Evolutionary conservation across 2,888 invertebrate genomes (phyloP), one percentile per base, ranked within the genome.

Genomic region (Folsomia candida): DNA sequence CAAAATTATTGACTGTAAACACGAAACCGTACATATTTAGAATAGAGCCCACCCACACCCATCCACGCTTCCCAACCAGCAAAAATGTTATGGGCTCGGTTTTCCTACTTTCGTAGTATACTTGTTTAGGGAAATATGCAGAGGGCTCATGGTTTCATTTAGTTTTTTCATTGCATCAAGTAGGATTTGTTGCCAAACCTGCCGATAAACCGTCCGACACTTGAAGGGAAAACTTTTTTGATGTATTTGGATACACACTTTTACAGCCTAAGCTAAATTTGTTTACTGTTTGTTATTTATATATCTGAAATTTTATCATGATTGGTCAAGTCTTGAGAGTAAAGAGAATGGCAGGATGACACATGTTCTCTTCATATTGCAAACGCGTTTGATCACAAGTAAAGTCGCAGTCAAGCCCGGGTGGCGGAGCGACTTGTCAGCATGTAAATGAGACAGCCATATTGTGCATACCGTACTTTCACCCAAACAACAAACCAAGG

Each of bases 1-100:
- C n/a, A 54, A 54, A 54, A 47, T 64, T 64, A 64, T 64, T 64
- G 63, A 64, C 37, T 64, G 24, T 20, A 47, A 64, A 64, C 63
- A 64, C 26, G 63, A 64, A 51, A 47, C 28, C 37, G 37, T n/a
- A n/a, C n/a, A n/a, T n/a, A n/a, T n/a, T n/a, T n/a, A n/a, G n/a
- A 6, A 25, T 25, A 25, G 14, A 66, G 67, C 28, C 22, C 20
- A 58, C 37, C 37, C 37, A 37, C n/a, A n/a, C 37, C 37, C 37
- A 37, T 14, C 37, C 14, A 37, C 37, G 14, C 37, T 37, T 37
- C 37, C 37, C 37, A 37, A n/a, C n/a, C n/a, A n/a, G n/a, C n/a
- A n/a, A n/a, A n/a, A n/a, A n/a, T n/a, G n/a, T n/a, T n/a, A n/a
- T n/a, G n/a, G n/a, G n/a, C n/a, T n/a, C n/a, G n/a, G n/a, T 37